Evolutionary conservation across 2,888 invertebrate species (phyloP).

Genomic region (Syritta pipiens): DNA sequence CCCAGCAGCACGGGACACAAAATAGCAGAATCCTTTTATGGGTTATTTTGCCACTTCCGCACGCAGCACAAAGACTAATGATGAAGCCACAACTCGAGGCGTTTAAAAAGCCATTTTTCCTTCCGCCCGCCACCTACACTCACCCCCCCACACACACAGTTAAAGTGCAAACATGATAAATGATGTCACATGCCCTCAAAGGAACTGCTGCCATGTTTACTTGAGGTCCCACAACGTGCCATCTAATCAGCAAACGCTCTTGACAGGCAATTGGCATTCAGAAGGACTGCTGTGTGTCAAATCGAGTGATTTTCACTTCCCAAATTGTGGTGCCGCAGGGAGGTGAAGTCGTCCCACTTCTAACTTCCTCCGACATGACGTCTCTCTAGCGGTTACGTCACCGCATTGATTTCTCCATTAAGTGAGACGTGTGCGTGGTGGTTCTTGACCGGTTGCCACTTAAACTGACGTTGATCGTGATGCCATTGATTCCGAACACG

Average conservation of each 20-base stretch:
- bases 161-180: constrained; percentile 43
- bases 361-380: neutral
- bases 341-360: too few species aligned
- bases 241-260: too few species aligned
- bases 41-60: neutral
- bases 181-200: constrained; percentile 31
- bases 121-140: too few species aligned
- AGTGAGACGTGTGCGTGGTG: too few species aligned
- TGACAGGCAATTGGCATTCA: neutral
- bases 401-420: constrained; percentile 10
- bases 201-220: too few species aligned
- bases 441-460: too few species aligned
- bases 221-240: too few species aligned
- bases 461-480: neutral
- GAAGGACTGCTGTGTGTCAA: neutral
- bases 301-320: neutral
- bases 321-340: too few species aligned
- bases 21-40: neutral
- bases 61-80: constrained; percentile 45
- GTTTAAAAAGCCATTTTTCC: constrained; percentile 26
- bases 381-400: constrained; percentile 10
- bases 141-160: too few species aligned
- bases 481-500: constrained; percentile 1
- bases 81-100: constrained; percentile 35
- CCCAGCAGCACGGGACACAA: neutral